Evolutionary conservation across 2,113 vertebrate genomes (phyloP).

Genomic region (Cynocephalus volans): DNA sequence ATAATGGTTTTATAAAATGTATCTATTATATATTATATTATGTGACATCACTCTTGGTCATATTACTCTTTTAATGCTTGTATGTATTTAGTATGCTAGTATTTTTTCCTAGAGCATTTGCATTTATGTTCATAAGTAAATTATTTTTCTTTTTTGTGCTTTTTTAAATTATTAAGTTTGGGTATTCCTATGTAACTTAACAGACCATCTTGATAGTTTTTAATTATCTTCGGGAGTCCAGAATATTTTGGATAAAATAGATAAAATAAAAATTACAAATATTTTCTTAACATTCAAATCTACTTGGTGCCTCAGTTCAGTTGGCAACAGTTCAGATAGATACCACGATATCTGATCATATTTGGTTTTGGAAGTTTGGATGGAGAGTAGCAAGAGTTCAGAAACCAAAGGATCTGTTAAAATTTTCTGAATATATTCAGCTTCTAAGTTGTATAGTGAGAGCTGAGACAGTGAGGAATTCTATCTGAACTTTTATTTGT

Average conservation of each 20-base stretch:
- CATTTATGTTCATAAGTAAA: neutral
- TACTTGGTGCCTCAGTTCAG: neutral
- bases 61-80: neutral
- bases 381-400: neutral
- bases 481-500: neutral
- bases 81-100: neutral
- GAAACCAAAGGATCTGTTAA: neutral
- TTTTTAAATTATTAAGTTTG: neutral
- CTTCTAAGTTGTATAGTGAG: neutral
- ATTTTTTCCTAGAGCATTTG: slow-evolving; percentile 9
- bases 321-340: neutral
- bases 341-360: neutral
- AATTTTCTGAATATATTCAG: neutral
- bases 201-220: neutral
- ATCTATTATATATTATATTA: neutral
- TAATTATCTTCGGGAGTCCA: neutral
- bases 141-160: neutral
- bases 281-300: slow-evolving; percentile 17
- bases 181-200: neutral
- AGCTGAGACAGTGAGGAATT: neutral
- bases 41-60: neutral
- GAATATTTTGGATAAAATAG: slow-evolving; percentile 39
- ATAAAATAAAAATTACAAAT: neutral
- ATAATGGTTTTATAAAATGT: slow-evolving; percentile 10
- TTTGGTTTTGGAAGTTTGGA: neutral